phyloP scores from a whole-genome alignment of 2,888 invertebrate species.

The Belgica antarctica region DNA sequence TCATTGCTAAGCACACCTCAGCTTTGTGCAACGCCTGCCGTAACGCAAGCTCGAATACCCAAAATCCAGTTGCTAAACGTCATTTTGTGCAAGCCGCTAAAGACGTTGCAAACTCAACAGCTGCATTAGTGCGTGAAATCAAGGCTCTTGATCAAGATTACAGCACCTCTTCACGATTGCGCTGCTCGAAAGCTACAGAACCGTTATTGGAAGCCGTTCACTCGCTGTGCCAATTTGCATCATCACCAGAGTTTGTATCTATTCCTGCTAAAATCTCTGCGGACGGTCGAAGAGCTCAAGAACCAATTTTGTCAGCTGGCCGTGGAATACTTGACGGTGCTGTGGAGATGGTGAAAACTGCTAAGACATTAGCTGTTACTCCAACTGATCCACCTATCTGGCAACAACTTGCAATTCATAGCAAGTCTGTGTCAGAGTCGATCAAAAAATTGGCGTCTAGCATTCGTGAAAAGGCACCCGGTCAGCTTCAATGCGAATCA shows the following conservation, averaged over 20 bases:
- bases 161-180: conserved; percentile 69
- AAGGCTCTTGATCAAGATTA: conserved; percentile 85
- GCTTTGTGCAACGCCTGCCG: conserved; percentile 94
- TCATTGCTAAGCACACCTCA: conserved; percentile 94
- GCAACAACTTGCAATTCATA: conserved; percentile 90
- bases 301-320: conserved; percentile 83
- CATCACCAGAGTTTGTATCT: conserved; percentile 88
- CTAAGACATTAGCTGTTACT: conserved; percentile 81
- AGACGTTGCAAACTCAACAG: conserved; percentile 94
- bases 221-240: conserved; percentile 87
- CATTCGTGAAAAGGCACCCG: conserved; percentile 92
- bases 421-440: conserved; percentile 93
- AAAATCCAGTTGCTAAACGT: conserved; percentile 86
- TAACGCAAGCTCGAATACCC: conserved; percentile 84
- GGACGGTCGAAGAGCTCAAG: conserved; percentile 79
- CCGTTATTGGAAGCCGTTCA: conserved; percentile 89
- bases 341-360: conserved; percentile 85
- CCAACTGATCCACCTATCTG: conserved; percentile 91
- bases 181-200: conserved; percentile 74
- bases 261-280: conserved; percentile 87
- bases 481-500: conserved; percentile 87
- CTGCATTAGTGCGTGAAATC: conserved; percentile 89
- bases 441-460: conserved; percentile 92
- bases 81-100: conserved; percentile 98
- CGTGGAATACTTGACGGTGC: conserved; percentile 76